Evolutionary conservation across 2,113 vertebrate species (phyloP).

Genomic region (Pedetes capensis): DNA sequence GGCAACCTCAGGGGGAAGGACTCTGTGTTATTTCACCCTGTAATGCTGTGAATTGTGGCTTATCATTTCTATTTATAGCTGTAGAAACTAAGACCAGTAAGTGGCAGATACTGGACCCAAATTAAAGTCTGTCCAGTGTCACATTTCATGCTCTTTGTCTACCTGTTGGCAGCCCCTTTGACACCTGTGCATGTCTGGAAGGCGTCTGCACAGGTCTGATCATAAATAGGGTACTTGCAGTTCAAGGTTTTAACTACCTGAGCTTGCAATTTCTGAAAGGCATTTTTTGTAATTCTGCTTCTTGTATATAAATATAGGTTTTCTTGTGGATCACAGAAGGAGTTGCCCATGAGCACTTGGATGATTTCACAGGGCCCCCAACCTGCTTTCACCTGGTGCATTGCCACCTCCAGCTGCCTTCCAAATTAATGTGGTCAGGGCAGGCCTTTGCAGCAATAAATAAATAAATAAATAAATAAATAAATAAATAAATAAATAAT

Average conservation of each 20-base stretch:
- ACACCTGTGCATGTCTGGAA: background rate
- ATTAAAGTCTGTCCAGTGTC: background rate
- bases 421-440: slow-evolving; percentile 35
- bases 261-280: background rate
- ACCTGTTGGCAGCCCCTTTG: too few species aligned
- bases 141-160: background rate
- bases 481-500: too few species aligned
- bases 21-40: background rate
- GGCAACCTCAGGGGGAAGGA: background rate
- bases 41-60: background rate
- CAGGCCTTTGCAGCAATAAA: background rate
- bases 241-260: background rate
- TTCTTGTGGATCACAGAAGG: background rate
- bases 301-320: background rate
- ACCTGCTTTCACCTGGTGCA: slow-evolving; percentile 38
- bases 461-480: too few species aligned
- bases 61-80: background rate
- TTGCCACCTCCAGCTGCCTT: slow-evolving; percentile 6
- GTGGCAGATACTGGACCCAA: background rate
- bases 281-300: background rate
- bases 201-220: too few species aligned
- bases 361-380: background rate
- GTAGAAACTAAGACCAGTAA: background rate
- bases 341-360: background rate
- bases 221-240: background rate